A percentile compares a stretch with the other conserved stretches of the same genome.
phyloP scores from a whole-genome alignment of 2,888 invertebrate species.

The Strigamia crassipes region DNA sequence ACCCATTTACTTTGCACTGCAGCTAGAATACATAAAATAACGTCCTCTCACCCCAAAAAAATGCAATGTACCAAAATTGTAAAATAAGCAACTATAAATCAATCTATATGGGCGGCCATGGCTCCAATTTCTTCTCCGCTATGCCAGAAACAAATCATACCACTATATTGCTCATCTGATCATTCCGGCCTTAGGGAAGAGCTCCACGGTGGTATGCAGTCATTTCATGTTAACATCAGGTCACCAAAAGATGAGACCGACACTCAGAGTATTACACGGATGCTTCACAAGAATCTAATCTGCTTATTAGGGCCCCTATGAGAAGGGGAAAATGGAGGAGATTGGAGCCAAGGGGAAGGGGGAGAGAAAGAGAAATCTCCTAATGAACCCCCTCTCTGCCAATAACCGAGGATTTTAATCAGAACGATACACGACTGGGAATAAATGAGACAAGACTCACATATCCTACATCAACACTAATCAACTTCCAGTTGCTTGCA shows the following conservation, averaged over 20 bases:
- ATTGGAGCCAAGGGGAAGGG: conserved; percentile 27
- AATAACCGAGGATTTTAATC: conserved; percentile 40
- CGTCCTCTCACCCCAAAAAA: background rate
- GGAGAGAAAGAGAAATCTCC: background rate
- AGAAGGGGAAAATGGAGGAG: conserved; percentile 36
- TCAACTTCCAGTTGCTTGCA: conserved; percentile 24
- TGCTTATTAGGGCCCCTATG: conserved; percentile 29
- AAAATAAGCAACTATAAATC: conserved; percentile 2
- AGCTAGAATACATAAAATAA: background rate
- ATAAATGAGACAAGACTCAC: conserved; percentile 38
- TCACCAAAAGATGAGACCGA: conserved; percentile 34
- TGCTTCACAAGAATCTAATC: conserved; percentile 42
- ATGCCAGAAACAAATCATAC: conserved; percentile 5
- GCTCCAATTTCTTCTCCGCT: background rate
- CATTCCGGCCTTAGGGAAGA: background rate
- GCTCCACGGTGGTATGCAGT: conserved; percentile 15
- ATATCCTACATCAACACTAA: conserved; percentile 32
- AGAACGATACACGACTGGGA: conserved; percentile 42
- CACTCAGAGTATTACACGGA: conserved; percentile 24
- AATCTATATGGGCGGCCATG: background rate
- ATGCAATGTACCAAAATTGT: background rate
- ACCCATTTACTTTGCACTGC: too few relatives aligned
- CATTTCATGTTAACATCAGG: conserved; percentile 40
- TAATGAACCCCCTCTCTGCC: conserved; percentile 39
- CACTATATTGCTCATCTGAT: conserved; percentile 22